Evolutionary conservation across 2,888 invertebrate species (phyloP), one percentile per base, ranked within the genome.

Genomic region (Hydrotaea cyrtoneurina): DNA sequence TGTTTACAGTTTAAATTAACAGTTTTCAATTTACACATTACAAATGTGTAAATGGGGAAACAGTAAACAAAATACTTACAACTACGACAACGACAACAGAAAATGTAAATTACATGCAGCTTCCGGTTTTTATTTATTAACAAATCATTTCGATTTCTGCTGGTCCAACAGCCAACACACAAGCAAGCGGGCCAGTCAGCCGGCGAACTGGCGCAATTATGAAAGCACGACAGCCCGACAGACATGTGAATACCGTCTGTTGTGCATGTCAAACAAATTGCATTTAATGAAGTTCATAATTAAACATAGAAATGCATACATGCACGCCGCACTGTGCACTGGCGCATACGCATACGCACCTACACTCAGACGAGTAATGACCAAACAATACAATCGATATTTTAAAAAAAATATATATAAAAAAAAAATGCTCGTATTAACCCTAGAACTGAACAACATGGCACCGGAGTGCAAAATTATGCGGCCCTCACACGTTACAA

Each of bases 231-330:
- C 10, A 23, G 19, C 31, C 2, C 7, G 31, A 7, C 3, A 7
- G 3, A 53, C 2, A 13, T 5, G 53, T 53, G 19, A 55, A 55
- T 21, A 10, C 21, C n/a, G n/a, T n/a, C n/a, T n/a, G 59, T 15
- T 13, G 13, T 15, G 15, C n/a, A 50, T 55, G 55, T 15, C 59
- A 59, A 26, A 59, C 59, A 10, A 59, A 59, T 59, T 23, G 59
- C 15, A 26, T 59, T 59, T 59, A 59, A 26, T 59, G 59, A 59
- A 59, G 23, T 59, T 59, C 26, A 26, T 59, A 59, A 59, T 59
- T 59, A 59, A 59, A 59, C 5, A 55, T 55, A 11, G 23, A 31
- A 31, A 31, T 7, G 3, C 21, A 36, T 21, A 55, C 39, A 62
- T 31, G 21, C 36, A 76, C 13, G n/a, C 31, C 3, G 31, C 31